Base-by-base conservation (phyloP, 2,113 vertebrate genomes). In the Daboia siamensis region DNA sequence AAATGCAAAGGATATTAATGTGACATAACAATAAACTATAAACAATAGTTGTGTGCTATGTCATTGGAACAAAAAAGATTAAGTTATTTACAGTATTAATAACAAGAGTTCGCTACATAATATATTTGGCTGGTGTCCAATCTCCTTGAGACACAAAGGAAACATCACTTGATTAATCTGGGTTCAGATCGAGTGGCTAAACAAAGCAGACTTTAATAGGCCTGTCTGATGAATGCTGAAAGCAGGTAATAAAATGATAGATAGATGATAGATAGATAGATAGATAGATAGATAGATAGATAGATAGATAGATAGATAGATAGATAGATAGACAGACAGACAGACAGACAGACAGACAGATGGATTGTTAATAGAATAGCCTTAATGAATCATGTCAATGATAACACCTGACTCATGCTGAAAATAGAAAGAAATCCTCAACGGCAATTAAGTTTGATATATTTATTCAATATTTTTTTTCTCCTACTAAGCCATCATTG, bases 1-100 rank as follows among this genome's bases (percentile, higher is more conserved):
- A 93, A 96, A 88, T 55, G 61, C 92, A 80, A 59, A 94, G 0
- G 0, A 86, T 12, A 88, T 85, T 80, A 87, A 88, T 46, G 15
- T 44, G 88, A 80, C 88, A 80, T 33, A 57, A 89, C 94, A 93
- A 93, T 90, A 90, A 95, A 93, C 94, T 87, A 86, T 80, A 59
- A 24, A 88, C 56, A 52, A 1, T 57, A 52, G 56, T 89, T 93
- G 46, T 92, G 90, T 94, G 84, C 92, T 56, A 17, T 86, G 39
- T 51, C 86, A 85, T 29, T 88, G 23, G n/a, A 13, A 51, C 48
- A 80, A 74, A 88, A 88, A 91, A 94, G 56, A 94, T 92, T 1
- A 54, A 51, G 29, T 93, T 92, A 33, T 93, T 91, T 52, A 86
- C 24, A n/a, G n/a, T n/a, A n/a, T n/a, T 11, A 86, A 64, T 39